These are phyloP conservation scores for Beris chalybata DNA, from an alignment of 2,888 invertebrate genomes.

Conservation along the genomic window DNA sequence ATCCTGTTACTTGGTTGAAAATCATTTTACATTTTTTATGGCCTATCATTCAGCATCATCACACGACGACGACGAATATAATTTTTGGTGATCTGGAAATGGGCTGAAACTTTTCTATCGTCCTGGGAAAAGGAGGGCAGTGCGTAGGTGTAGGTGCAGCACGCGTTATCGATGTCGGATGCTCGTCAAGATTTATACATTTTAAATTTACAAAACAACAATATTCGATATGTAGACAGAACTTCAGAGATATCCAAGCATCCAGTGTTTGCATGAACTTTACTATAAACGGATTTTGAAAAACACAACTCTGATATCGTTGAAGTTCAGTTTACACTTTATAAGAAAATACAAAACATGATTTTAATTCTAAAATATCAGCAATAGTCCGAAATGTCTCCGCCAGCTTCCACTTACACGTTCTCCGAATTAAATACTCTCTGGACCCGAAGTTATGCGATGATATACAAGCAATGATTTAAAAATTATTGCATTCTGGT, in stretches of 20 bases:
- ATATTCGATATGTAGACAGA: slow-evolving; percentile 16
- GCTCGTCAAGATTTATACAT: slow-evolving; percentile 18
- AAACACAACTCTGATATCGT: not conserved
- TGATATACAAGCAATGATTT: too few relatives aligned
- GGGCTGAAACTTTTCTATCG: too few relatives aligned
- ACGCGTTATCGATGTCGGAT: not conserved
- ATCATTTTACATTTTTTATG: too few relatives aligned
- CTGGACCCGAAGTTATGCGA: too few relatives aligned
- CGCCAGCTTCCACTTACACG: slow-evolving; percentile 29
- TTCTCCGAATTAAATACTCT: too few relatives aligned
- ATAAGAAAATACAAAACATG: slow-evolving; percentile 18
- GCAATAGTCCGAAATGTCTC: slow-evolving; percentile 10
- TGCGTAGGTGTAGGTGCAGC: not conserved
- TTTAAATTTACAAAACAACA: slow-evolving; percentile 14
- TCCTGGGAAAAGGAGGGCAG: too few relatives aligned
- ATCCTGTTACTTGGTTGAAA: slow-evolving; percentile 31
- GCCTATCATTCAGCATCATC: too few relatives aligned
- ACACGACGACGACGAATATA: too few relatives aligned
- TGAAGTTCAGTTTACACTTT: slow-evolving; percentile 26
- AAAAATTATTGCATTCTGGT: too few relatives aligned
- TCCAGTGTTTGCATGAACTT: not conserved
- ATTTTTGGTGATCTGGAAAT: too few relatives aligned
- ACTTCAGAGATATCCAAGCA: slow-evolving; percentile 10
- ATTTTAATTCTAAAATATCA: slow-evolving; percentile 17
- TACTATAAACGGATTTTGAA: not conserved